phyloP scores from a whole-genome alignment of 2,113 vertebrate species.

The Diphyllodes magnificus region DNA sequence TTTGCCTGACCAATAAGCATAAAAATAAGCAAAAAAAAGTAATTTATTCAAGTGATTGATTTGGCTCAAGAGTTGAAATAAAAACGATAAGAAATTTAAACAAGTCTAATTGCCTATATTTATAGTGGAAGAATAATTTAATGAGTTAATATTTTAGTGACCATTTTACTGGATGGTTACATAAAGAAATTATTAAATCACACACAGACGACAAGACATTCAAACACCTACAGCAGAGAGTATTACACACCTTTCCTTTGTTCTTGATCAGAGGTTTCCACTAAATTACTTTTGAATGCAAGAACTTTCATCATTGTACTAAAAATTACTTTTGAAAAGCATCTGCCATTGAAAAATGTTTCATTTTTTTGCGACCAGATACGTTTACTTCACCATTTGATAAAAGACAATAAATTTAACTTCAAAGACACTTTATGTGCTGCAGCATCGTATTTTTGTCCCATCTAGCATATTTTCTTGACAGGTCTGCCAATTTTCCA shows the following conservation, averaged over 20 bases:
- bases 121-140: background rate
- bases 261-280: conserved; percentile 1
- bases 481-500: conserved; percentile 97
- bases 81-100: background rate
- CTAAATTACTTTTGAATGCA: conserved; percentile 45
- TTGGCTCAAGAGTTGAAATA: background rate
- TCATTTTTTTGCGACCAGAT: conserved; percentile 74
- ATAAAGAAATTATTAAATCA: background rate
- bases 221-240: background rate
- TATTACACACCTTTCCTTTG: background rate
- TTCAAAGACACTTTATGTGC: conserved; percentile 79
- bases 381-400: conserved; percentile 77
- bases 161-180: background rate
- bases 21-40: background rate
- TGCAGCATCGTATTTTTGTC: conserved; percentile 72
- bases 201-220: background rate
- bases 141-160: background rate
- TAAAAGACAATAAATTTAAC: conserved; percentile 84
- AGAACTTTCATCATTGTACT: conserved; percentile 69
- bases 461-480: conserved; percentile 88
- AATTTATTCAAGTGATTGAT: background rate
- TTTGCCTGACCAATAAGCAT: background rate
- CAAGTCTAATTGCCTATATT: background rate
- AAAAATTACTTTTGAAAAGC: conserved; percentile 76
- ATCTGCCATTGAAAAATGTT: conserved; percentile 70